A percentile compares a stretch with the other conserved stretches of the same genome.
Conservation (phyloP, 2,888 invertebrate species). For the Cheilosia scutellata region DNA sequence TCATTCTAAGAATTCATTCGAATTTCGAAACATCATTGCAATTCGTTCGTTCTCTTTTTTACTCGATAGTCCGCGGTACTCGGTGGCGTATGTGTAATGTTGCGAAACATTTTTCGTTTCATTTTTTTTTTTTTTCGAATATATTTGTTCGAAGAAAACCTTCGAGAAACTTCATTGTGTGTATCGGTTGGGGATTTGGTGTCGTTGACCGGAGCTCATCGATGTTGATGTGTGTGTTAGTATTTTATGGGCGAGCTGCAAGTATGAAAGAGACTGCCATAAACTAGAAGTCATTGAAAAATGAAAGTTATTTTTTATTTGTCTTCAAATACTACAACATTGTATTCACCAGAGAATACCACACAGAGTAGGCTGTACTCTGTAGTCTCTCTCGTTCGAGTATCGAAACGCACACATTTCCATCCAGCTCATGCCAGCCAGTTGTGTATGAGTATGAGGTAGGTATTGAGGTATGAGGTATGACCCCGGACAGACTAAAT, state of each 20-base stretch:
- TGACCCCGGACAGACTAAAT: conserved; percentile 72
- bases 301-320: conserved; percentile 82
- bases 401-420: conserved; percentile 47
- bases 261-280: conserved; percentile 35
- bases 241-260: conserved; percentile 12
- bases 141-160: conserved; percentile 78
- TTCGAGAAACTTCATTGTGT: conserved; percentile 83
- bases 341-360: not conserved
- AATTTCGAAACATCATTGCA: conserved; percentile 74
- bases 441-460: not conserved
- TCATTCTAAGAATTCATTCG: conserved; percentile 57
- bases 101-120: conserved; percentile 63
- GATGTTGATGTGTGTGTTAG: conserved; percentile 34
- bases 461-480: conserved; percentile 7
- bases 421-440: not conserved
- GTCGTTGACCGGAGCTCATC: conserved; percentile 75
- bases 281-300: conserved; percentile 84
- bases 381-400: conserved; percentile 64
- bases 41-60: conserved; percentile 57
- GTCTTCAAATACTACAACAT: conserved; percentile 24
- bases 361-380: not conserved
- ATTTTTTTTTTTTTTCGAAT: conserved; percentile 1
- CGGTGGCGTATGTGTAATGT: conserved; percentile 71
- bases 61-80: not conserved
- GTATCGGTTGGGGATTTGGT: conserved; percentile 53